Conservation (phyloP, 2,797 vertebrate species). For the Micromesistius poutassou region DNA sequence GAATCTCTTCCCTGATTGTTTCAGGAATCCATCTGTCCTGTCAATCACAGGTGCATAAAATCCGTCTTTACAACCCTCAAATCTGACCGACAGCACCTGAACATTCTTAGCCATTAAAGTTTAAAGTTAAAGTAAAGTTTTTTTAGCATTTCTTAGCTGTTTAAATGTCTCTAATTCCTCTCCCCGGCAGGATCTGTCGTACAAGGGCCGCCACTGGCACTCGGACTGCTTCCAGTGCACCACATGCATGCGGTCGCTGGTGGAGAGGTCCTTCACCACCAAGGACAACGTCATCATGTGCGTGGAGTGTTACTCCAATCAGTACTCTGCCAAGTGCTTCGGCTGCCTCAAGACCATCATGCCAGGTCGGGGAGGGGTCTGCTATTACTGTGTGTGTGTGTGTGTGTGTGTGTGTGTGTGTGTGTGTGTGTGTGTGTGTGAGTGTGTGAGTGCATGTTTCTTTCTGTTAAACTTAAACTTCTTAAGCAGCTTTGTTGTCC, state of each 20-base stretch:
- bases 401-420: too few relatives aligned
- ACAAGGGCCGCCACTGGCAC: constrained; percentile 93
- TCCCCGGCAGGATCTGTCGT: constrained; percentile 85
- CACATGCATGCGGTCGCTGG: constrained; percentile 80
- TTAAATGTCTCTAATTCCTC: not conserved
- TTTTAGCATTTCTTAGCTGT: too few relatives aligned
- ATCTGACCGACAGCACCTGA: too few relatives aligned
- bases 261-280: constrained; percentile 86
- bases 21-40: too few relatives aligned
- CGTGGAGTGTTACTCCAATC: constrained; percentile 86
- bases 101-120: too few relatives aligned
- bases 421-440: not conserved
- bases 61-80: too few relatives aligned
- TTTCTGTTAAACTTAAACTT: too few relatives aligned
- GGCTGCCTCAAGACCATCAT: constrained; percentile 91
- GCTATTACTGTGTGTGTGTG: not conserved
- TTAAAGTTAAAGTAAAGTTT: too few relatives aligned
- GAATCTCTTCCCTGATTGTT: too few relatives aligned
- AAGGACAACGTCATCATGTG: constrained; percentile 87
- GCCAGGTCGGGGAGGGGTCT: constrained; percentile 80
- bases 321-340: constrained; percentile 89
- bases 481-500: too few relatives aligned
- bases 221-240: constrained; percentile 88
- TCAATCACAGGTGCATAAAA: too few relatives aligned
- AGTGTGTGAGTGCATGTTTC: too few relatives aligned